Evolutionary conservation across 1,140 invertebrate genomes (phyloP), one percentile per base, ranked within the genome.

Genomic region (Zophobas morio): DNA sequence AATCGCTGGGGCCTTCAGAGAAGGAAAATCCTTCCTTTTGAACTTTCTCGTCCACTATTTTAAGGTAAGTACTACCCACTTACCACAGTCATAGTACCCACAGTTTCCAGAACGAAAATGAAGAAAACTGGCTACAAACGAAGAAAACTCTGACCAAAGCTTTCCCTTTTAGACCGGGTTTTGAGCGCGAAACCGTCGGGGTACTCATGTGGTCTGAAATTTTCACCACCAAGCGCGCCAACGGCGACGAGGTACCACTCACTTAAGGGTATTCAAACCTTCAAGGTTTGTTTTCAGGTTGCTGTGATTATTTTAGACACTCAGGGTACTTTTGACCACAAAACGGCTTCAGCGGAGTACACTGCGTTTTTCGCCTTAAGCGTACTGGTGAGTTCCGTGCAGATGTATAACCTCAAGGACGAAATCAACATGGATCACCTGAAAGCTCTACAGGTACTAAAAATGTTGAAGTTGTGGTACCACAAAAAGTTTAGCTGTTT

Each of bases 281-380:
- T 46, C 3, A 46, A 4, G 3, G 3, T 3, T 46, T 4, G 3
- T 6, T 51, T 51, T 51, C n/a, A 51, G 49, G 49, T 51, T 51
- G 49, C 49, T 2, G 20, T 51, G 20, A 51, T 51, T 51, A 2
- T 51, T 2, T 2, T 51, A 20, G 49, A 51, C n/a, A 51, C 49
- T 51, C 49, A 51, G 20, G 49, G 49, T 6, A n/a, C 49, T 51
- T 51, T 51, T 51, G 49, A 51, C n/a, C 6, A 51, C n/a, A 20
- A 20, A 6, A 20, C 49, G 2, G 20, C 49, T 5, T n/a, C 20
- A 4, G 20, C 49, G 4, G n/a, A 51, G 2, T 51, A 20, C n/a
- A 20, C 49, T 2, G 20, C 49, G n/a, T n/a, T 51, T 51, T 51
- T 51, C 20, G 49, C 6, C 20, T 20, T 51, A 20, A 51, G 49